phyloP scores from a whole-genome alignment of 2,113 vertebrate species.

The Aegithalos caudatus region DNA sequence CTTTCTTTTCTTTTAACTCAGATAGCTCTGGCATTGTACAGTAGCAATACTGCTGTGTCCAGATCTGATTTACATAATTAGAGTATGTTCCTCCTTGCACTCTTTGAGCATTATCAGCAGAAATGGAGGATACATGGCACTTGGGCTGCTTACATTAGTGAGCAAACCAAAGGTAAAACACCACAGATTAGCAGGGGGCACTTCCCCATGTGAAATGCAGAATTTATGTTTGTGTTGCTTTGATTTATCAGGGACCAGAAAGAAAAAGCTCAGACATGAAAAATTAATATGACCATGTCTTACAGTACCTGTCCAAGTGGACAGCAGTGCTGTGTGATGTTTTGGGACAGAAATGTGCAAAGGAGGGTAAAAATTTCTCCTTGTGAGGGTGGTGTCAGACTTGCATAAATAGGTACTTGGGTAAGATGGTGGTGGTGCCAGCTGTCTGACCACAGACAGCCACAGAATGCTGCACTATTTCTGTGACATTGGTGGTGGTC shows the following conservation, averaged over 20 bases:
- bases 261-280: not conserved
- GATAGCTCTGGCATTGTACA: not conserved
- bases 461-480: not conserved
- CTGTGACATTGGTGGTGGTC: not conserved
- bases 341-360: not conserved
- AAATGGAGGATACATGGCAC: not conserved
- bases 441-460: not conserved
- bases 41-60: not conserved
- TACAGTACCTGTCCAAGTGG: not conserved
- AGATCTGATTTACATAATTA: not conserved
- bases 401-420: not conserved
- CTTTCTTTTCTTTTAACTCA: not conserved
- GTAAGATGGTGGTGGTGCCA: not conserved
- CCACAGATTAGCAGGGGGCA: not conserved
- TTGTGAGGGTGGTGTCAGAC: not conserved
- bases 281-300: not conserved
- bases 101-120: not conserved
- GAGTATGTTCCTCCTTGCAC: not conserved
- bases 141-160: not conserved
- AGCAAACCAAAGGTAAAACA: not conserved
- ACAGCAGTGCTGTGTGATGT: not conserved
- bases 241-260: not conserved
- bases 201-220: not conserved
- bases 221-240: not conserved
- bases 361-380: not conserved